These are phyloP conservation scores for Eulemur rubriventer DNA, from an alignment of 2,797 vertebrate species.

Conservation along the genomic window DNA sequence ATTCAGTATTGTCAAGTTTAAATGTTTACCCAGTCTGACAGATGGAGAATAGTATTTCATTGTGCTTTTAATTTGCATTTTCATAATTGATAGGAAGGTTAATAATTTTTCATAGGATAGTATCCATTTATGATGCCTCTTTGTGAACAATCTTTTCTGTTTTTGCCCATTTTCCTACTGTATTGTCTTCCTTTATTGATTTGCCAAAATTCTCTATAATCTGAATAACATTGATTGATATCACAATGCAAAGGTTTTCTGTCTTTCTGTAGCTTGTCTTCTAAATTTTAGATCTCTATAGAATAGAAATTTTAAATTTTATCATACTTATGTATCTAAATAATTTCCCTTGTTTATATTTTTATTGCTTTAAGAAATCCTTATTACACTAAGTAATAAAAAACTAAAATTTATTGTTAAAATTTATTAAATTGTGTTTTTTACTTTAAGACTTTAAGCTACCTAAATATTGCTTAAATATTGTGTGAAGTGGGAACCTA, in stretches of 20 bases:
- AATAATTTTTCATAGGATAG: background rate
- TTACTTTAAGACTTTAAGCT: background rate
- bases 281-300: background rate
- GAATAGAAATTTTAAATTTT: background rate
- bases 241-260: background rate
- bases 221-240: background rate
- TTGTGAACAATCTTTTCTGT: background rate
- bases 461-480: background rate
- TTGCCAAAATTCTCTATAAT: background rate
- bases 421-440: background rate
- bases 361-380: background rate
- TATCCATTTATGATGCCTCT: background rate
- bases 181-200: background rate
- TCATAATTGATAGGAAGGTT: background rate
- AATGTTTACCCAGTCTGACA: background rate
- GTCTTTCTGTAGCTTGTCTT: background rate
- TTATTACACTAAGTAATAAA: background rate
- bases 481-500: background rate
- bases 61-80: background rate
- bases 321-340: background rate
- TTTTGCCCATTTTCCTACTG: background rate
- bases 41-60: background rate
- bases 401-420: background rate
- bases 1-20: background rate
- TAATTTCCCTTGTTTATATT: background rate